phyloP scores from a whole-genome alignment of 2,888 invertebrate genomes.

The Malachius bipustulatus region DNA sequence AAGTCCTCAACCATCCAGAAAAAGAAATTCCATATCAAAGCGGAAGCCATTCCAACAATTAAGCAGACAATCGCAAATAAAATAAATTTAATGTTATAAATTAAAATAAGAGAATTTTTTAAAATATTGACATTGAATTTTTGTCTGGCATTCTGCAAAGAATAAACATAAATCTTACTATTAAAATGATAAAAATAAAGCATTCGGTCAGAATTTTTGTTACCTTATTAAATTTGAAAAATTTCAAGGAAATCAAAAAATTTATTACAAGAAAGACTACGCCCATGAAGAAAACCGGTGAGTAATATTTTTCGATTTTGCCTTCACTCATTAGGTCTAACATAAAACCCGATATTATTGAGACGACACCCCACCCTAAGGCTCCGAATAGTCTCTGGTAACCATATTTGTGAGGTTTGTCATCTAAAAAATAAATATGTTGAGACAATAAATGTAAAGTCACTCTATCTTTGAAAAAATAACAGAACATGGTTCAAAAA shows the following conservation, averaged over 20 bases:
- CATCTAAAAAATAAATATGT: no score
- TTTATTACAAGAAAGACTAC: no score
- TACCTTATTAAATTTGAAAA: conserved; percentile 44
- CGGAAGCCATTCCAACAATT: conserved; percentile 71
- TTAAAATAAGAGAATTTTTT: conserved; percentile 53
- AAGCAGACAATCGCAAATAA: conserved; percentile 72
- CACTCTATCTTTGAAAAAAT: no score
- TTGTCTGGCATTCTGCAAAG: conserved; percentile 41
- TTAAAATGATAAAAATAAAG: no score
- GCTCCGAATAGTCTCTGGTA: conserved; percentile 82
- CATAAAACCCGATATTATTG: conserved; percentile 62
- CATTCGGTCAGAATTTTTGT: no score
- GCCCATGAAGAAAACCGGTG: conserved; percentile 68
- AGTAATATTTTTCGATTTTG: conserved; percentile 56
- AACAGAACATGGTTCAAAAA: no score
- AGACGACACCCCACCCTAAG: conserved; percentile 73
- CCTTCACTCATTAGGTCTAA: conserved; percentile 64
- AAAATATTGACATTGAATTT: conserved; percentile 55
- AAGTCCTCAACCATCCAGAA: conserved; percentile 77
- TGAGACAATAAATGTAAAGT: no score
- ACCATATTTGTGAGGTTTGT: conserved; percentile 65
- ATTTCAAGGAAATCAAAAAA: conserved; percentile 55
- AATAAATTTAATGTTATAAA: conserved; percentile 53
- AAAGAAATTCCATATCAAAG: conserved; percentile 76
- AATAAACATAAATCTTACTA: no score